Percentiles rank a stretch among this genome's conserved stretches.
phyloP scores from a whole-genome alignment of 1,140 invertebrate species.

The Pogonognathellus flavescens region DNA sequence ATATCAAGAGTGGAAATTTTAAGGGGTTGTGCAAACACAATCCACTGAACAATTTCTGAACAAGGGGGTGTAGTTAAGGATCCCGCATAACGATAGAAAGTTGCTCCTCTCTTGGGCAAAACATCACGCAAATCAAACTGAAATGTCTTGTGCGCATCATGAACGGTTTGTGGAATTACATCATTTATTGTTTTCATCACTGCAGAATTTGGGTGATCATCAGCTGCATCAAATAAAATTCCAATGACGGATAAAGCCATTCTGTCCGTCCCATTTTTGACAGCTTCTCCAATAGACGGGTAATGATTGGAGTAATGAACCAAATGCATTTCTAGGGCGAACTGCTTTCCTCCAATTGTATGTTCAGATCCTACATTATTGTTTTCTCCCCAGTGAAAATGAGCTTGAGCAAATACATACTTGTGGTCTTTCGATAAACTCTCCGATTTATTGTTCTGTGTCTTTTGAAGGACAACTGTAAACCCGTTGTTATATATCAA shows the following conservation, averaged over 20 bases:
- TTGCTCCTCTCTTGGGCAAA: neutral
- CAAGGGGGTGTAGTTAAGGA: constrained; percentile 94
- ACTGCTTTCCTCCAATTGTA: neutral
- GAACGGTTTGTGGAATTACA: neutral
- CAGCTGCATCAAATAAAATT: constrained; percentile 8
- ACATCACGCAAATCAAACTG: neutral
- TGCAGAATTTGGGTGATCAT: no score
- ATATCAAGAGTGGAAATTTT: neutral
- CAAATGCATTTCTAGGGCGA: constrained; percentile 23
- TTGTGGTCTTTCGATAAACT: no score
- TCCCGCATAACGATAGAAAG: constrained; percentile 77
- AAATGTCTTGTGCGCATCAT: neutral
- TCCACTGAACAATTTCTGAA: constrained; percentile 89
- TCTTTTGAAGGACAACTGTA: no score
- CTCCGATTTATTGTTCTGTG: no score
- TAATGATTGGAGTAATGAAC: constrained; percentile 28
- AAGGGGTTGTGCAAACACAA: constrained; percentile 76
- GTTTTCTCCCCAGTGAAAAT: constrained; percentile 51
- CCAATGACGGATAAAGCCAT: constrained; percentile 1
- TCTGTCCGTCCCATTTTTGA: neutral
- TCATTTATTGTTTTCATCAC: neutral
- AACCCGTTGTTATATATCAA: neutral
- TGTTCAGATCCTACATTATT: constrained; percentile 52
- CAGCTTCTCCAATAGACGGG: neutral
- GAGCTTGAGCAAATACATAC: constrained; percentile 24